Percentiles rank a stretch among this genome's conserved stretches.
Conservation (phyloP, 2,113 vertebrate genomes). For the Ornithorhynchus anatinus region DNA sequence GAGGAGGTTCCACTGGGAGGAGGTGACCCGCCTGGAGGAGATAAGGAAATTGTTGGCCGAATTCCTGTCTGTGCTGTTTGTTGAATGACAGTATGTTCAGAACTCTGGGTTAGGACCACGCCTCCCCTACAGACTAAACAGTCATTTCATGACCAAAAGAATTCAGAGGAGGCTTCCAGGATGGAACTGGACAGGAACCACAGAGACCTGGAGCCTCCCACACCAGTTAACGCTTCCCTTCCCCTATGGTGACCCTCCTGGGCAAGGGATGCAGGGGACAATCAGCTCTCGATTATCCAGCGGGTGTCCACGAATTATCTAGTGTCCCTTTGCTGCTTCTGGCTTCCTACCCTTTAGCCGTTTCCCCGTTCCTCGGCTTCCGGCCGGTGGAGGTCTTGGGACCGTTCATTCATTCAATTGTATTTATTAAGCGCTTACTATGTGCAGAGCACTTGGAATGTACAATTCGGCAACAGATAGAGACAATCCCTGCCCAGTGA, state of each 20-base stretch:
- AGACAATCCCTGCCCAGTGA: too few relatives aligned
- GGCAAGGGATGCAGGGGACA: too few relatives aligned
- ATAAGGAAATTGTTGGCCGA: slow-evolving; percentile 22
- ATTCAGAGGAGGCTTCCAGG: slow-evolving; percentile 45
- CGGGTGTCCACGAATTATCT: neutral
- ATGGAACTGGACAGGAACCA: slow-evolving; percentile 23
- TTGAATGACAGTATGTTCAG: neutral
- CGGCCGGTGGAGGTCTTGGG: too few relatives aligned
- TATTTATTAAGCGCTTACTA: too few relatives aligned
- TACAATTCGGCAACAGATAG: too few relatives aligned
- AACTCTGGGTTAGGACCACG: slow-evolving; percentile 43
- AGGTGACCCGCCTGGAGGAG: neutral
- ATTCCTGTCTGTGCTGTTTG: slow-evolving; percentile 18
- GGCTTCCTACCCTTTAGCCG: too few relatives aligned
- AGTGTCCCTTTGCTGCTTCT: too few relatives aligned
- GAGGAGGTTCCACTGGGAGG: neutral
- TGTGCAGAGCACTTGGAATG: too few relatives aligned
- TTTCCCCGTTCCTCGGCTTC: too few relatives aligned
- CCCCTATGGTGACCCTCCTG: too few relatives aligned
- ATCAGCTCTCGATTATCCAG: neutral
- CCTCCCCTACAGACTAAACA: slow-evolving; percentile 51
- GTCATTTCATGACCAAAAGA: slow-evolving; percentile 31
- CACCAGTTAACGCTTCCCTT: neutral
- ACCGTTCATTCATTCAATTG: too few relatives aligned
- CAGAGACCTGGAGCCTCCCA: neutral